Conservation (phyloP, 2,888 invertebrate genomes). For the Drosophila subsilvestris region DNA sequence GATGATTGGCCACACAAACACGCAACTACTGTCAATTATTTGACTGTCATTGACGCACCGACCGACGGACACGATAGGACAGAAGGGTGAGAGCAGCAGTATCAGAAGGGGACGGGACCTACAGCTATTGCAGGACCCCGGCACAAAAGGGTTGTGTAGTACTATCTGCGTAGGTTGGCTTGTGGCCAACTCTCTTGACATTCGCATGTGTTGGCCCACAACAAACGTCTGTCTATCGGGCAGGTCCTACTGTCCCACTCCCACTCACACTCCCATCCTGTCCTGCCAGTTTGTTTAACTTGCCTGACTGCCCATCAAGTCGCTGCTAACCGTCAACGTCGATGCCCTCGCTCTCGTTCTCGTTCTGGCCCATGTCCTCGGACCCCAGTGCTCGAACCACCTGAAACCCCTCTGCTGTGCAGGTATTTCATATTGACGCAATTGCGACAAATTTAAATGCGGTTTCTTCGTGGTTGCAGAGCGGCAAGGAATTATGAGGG, state of each 20-base stretch:
- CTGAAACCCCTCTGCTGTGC: conserved; percentile 33
- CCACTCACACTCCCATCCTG: conserved; percentile 25
- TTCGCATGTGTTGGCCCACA: conserved; percentile 43
- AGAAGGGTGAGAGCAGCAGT: neutral
- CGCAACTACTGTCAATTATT: conserved; percentile 82
- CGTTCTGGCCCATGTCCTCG: conserved; percentile 50
- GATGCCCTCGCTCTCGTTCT: conserved; percentile 34
- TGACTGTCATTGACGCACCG: conserved; percentile 78
- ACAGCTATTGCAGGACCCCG: neutral
- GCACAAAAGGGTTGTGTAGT: conserved; percentile 25
- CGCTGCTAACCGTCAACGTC: conserved; percentile 67
- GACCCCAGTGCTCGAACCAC: conserved; percentile 1
- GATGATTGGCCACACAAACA: conserved; percentile 80
- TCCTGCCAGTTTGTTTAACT: conserved; percentile 61
- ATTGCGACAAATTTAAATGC: conserved; percentile 80
- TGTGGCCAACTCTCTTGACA: conserved; percentile 76
- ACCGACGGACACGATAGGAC: conserved; percentile 37
- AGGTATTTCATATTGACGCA: conserved; percentile 66
- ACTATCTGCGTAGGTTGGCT: conserved; percentile 45
- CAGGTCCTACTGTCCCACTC: conserved; percentile 21
- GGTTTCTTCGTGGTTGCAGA: conserved; percentile 57
- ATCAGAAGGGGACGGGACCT: conserved; percentile 2
- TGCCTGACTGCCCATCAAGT: conserved; percentile 77
- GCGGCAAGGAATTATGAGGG: conserved; percentile 38
- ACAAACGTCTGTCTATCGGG: conserved; percentile 35